Conservation (phyloP, 2,113 vertebrate species). For the Parotia lawesii region DNA sequence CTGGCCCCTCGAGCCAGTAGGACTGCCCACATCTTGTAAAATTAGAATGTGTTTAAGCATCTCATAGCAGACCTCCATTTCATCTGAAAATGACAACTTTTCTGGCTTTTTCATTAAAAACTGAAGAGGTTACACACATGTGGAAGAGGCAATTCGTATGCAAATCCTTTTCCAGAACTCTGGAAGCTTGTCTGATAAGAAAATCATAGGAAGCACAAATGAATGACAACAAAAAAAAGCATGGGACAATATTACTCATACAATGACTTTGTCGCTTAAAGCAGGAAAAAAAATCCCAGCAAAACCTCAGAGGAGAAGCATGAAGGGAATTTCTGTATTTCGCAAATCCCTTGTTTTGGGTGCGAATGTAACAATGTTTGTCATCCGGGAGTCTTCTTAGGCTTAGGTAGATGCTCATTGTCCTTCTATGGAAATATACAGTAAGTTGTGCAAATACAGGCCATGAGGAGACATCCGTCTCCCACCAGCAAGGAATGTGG, state of each 20-base stretch:
- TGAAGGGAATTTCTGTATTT: constrained; percentile 58
- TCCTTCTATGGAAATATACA: constrained; percentile 55
- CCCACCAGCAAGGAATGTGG: constrained; percentile 60
- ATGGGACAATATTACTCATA: constrained; percentile 23
- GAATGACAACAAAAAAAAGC: constrained; percentile 29
- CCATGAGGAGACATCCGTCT: constrained; percentile 9
- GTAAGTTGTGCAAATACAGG: constrained; percentile 37
- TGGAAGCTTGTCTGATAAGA: constrained; percentile 20
- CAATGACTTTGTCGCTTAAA: constrained; percentile 20
- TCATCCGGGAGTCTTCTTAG: not conserved
- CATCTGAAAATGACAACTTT: not conserved
- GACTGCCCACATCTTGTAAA: not conserved
- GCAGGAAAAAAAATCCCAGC: not conserved
- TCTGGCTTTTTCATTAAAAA: not conserved
- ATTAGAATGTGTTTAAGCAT: not conserved
- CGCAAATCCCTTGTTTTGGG: constrained; percentile 4
- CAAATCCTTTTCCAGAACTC: not conserved
- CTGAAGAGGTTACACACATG: fast-evolving
- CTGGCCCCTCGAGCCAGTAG: not conserved
- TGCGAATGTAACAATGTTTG: not conserved
- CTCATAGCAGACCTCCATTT: not conserved
- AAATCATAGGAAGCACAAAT: constrained; percentile 43
- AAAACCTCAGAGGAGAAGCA: constrained; percentile 47
- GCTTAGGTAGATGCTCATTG: not conserved
- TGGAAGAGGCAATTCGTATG: not conserved